phyloP scores from a whole-genome alignment of 2,113 vertebrate genomes.

The Guaruba guarouba region DNA sequence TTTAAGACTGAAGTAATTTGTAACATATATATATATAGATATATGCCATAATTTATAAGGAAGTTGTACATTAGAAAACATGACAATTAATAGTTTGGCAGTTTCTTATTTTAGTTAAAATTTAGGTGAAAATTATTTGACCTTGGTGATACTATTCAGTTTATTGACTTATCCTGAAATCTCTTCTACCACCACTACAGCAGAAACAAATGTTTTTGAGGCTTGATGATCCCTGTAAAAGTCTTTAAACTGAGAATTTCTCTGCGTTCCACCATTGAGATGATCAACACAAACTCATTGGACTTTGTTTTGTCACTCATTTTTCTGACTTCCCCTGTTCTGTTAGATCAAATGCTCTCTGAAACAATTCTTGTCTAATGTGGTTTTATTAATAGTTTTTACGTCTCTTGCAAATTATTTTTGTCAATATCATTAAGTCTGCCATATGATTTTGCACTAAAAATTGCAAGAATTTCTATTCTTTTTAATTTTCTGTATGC shows the following conservation, averaged over 20 bases:
- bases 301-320: background rate
- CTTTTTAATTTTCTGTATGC: background rate
- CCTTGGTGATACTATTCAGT: background rate
- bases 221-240: background rate
- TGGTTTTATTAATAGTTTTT: background rate
- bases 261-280: background rate
- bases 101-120: background rate
- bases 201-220: background rate
- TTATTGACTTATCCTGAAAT: background rate
- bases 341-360: background rate
- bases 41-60: background rate
- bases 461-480: background rate
- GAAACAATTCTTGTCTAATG: background rate
- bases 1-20: background rate
- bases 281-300: background rate
- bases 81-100: background rate
- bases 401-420: background rate
- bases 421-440: background rate
- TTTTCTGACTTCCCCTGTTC: background rate
- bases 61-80: background rate
- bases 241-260: background rate
- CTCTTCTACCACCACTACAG: background rate
- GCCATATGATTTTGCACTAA: background rate
- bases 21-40: background rate
- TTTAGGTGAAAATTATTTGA: background rate